Conservation (phyloP, 2,888 invertebrate species). For the Xestia c-nigrum region DNA sequence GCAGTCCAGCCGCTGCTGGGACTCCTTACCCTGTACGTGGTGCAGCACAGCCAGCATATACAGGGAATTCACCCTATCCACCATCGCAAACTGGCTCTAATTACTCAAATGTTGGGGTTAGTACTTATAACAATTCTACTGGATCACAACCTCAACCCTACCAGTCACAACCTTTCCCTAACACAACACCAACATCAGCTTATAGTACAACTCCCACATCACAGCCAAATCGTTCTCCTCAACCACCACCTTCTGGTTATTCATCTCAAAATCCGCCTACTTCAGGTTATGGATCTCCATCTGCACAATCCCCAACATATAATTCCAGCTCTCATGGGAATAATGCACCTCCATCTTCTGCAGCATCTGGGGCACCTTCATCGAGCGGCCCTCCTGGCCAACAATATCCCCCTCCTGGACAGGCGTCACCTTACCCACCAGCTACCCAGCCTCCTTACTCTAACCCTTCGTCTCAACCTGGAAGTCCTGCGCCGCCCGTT, state of each 20-base stretch:
- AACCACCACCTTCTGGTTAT: slow-evolving; percentile 90
- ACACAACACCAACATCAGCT: slow-evolving; percentile 88
- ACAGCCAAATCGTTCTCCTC: slow-evolving; percentile 90
- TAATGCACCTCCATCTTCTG: slow-evolving; percentile 87
- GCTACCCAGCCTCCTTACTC: slow-evolving; percentile 91
- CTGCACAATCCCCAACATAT: slow-evolving; percentile 92
- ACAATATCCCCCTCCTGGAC: slow-evolving; percentile 91
- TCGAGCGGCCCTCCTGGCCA: slow-evolving; percentile 90
- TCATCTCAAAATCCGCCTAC: slow-evolving; percentile 90
- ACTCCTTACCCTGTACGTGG: slow-evolving; percentile 87
- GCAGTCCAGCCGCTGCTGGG: slow-evolving; percentile 84
- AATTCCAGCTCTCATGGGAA: slow-evolving; percentile 91
- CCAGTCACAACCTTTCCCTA: slow-evolving; percentile 88
- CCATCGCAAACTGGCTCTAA: slow-evolving; percentile 85
- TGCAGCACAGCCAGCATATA: slow-evolving; percentile 85
- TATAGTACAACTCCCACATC: slow-evolving; percentile 89
- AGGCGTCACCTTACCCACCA: slow-evolving; percentile 92
- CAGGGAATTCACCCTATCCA: slow-evolving; percentile 87
- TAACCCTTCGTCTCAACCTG: slow-evolving; percentile 89
- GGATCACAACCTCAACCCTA: slow-evolving; percentile 87
- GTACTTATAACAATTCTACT: slow-evolving; percentile 86
- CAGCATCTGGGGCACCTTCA: slow-evolving; percentile 88
- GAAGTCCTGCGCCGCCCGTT: slow-evolving; percentile 88
- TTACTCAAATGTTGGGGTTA: slow-evolving; percentile 87
- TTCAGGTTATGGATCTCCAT: slow-evolving; percentile 92